Evolutionary conservation across 2,797 vertebrate species (phyloP), one percentile per base, ranked within the genome.

Genomic region (Mionectes olivaceus): DNA sequence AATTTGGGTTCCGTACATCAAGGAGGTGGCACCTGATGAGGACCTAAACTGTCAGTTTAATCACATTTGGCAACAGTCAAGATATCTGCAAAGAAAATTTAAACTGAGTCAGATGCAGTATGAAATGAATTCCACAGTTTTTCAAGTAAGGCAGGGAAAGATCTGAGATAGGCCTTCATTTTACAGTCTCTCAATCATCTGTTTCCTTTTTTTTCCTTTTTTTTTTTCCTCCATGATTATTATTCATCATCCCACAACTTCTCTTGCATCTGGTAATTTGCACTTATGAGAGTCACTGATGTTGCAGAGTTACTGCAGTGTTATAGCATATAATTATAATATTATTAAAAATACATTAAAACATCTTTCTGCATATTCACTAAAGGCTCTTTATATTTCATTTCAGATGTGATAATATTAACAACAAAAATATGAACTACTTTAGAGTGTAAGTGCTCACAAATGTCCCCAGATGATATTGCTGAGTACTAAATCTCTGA

Each of bases 21-120:
- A 76, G 57, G 49, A 95, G 41, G 85, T 43, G 57, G 41, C 60
- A 95, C 83, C 47, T 83, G 89, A 95, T 89, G 70, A 80, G 30
- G 57, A 87, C 61, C 60, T 94, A 87, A 94, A 82, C 37, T 83
- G 84, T 70, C 81, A 64, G 37, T 83, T 95, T 95, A 90, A 96
- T 92, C 75, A 81, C 87, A 84, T 86, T 93, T 93, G 79, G 90
- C 63, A 95, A 83, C 32, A 70, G 76, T 71, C 64, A 75, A 75
- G 85, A 76, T 92, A 89, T 82, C 89, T 93, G 87, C 41, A 93
- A 79, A 92, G 65, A 95, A 92, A 95, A 93, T 87, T 85, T 94
- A 93, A 90, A 85, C 37, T 19, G 77, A 35, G 46, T 94, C 69
- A 82, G 92, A 93, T 86, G 91, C 63, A 89, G 68, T 33, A 80